These are phyloP conservation scores for Peucedramus taeniatus DNA, from an alignment of 2,113 vertebrate species.

Conservation along the genomic window DNA sequence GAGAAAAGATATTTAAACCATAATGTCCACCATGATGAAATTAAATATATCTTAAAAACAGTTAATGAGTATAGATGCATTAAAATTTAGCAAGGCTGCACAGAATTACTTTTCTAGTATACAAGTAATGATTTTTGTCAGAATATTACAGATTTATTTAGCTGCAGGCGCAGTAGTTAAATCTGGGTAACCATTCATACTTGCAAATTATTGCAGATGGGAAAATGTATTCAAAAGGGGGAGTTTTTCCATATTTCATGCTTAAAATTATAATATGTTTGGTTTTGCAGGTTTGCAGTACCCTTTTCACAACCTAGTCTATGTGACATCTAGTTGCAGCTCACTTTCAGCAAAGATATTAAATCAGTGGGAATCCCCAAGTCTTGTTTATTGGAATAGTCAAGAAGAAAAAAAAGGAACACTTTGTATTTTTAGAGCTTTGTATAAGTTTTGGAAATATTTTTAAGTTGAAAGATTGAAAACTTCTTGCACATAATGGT, in stretches of 20 bases:
- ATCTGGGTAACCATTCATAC: neutral
- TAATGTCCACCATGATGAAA: neutral
- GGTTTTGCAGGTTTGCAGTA: neutral
- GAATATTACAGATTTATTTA: neutral
- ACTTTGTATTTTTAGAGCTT: neutral
- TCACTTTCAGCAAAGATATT: neutral
- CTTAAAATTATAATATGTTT: neutral
- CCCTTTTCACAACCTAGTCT: neutral
- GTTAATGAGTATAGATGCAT: neutral
- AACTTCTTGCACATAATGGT: neutral
- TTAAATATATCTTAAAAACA: neutral
- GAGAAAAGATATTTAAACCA: neutral
- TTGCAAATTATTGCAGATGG: slow-evolving; percentile 22
- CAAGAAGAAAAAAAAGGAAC: neutral
- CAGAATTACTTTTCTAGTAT: neutral
- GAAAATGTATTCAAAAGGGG: slow-evolving; percentile 10
- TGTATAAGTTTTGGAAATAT: neutral
- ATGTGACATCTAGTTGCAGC: neutral
- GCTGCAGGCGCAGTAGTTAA: neutral
- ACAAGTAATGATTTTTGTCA: neutral
- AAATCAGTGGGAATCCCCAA: neutral
- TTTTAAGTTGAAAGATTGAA: neutral
- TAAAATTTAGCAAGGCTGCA: neutral
- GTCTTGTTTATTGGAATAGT: neutral
- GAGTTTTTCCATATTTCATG: neutral